Conservation (phyloP, 1,140 invertebrate genomes). For the Archegozetes longisetosus region DNA sequence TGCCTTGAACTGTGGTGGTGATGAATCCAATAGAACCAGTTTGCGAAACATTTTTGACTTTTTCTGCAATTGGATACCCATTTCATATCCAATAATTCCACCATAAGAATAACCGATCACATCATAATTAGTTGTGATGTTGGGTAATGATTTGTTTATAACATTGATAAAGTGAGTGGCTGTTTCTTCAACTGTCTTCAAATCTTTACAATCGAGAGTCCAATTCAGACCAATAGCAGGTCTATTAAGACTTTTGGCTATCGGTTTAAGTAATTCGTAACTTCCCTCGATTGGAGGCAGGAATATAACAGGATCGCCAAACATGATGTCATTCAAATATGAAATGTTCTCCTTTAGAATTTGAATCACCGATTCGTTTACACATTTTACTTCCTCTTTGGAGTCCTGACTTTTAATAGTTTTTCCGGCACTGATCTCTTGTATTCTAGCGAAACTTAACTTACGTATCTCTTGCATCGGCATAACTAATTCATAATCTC, state of each 20-base stretch:
- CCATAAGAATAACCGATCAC: constrained; percentile 89
- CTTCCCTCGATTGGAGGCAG: constrained; percentile 8
- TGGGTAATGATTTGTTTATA: neutral
- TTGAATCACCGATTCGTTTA: constrained; percentile 32
- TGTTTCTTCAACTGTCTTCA: constrained; percentile 45
- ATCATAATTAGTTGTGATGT: constrained; percentile 41
- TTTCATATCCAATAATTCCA: constrained; percentile 77
- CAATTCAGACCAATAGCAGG: constrained; percentile 14
- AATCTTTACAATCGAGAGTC: constrained; percentile 39
- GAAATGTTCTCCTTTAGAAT: too few relatives aligned
- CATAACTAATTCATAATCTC: constrained; percentile 18
- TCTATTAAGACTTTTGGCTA: constrained; percentile 4
- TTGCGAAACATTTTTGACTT: too few relatives aligned
- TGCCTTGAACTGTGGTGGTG: constrained; percentile 37
- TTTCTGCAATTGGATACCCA: constrained; percentile 60
- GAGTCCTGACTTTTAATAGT: constrained; percentile 22
- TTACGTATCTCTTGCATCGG: constrained; percentile 17
- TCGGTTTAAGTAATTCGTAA: neutral
- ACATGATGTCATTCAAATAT: constrained; percentile 30
- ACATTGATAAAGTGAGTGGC: constrained; percentile 33
- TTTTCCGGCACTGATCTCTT: constrained; percentile 15
- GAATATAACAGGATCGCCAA: constrained; percentile 17
- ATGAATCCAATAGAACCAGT: too few relatives aligned
- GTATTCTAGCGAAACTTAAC: constrained; percentile 13
- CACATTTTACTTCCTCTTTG: constrained; percentile 26